Evolutionary conservation across 2,113 vertebrate genomes (phyloP).

Genomic region (Lonchura striata): DNA sequence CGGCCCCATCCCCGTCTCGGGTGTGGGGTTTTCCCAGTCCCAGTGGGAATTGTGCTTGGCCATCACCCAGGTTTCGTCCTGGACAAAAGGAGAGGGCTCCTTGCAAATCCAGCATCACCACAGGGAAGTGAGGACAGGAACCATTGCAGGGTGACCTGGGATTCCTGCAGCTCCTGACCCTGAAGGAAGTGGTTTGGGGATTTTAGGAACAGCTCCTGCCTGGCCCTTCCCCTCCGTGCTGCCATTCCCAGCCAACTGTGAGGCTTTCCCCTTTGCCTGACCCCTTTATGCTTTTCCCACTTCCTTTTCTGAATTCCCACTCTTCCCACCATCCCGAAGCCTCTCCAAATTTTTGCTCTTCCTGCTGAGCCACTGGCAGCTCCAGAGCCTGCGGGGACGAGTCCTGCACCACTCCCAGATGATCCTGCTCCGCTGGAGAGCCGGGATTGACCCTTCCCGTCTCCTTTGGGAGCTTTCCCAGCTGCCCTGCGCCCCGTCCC

Average conservation of each 20-base stretch:
- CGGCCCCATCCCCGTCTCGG: background rate
- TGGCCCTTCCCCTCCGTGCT: background rate
- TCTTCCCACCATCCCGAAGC: background rate
- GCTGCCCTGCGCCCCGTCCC: background rate
- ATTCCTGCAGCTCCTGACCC: background rate
- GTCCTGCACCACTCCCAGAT: rapidly evolving
- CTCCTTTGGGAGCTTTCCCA: background rate
- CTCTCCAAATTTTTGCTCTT: background rate
- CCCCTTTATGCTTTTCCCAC: background rate
- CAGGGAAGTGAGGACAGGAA: background rate
- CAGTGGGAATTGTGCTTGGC: background rate
- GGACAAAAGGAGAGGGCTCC: background rate
- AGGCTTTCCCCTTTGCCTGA: background rate
- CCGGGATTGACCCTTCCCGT: background rate
- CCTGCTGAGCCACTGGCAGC: rapidly evolving
- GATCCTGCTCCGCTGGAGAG: background rate
- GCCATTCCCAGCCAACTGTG: rapidly evolving
- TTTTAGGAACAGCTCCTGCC: background rate
- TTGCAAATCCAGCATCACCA: rapidly evolving
- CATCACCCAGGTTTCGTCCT: rapidly evolving
- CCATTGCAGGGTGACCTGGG: background rate
- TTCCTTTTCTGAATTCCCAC: rapidly evolving
- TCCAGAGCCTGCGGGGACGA: rapidly evolving
- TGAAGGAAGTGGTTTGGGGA: background rate
- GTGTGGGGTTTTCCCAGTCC: rapidly evolving